These are phyloP conservation scores for Ornithoptera priamus DNA, from an alignment of 2,888 invertebrate genomes.

Conservation along the genomic window DNA sequence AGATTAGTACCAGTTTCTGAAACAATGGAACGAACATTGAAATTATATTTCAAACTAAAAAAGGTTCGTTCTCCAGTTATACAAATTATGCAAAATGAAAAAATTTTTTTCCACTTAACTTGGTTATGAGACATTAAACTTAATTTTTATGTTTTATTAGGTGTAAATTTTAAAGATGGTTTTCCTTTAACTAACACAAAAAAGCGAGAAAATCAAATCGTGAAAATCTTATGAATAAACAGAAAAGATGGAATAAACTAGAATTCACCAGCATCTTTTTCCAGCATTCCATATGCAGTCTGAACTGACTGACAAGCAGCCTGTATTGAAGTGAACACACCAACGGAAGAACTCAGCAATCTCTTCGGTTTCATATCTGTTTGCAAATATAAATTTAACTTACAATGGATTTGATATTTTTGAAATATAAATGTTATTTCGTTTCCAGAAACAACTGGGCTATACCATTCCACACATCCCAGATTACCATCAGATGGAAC, in stretches of 20 bases:
- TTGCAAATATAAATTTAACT: neutral
- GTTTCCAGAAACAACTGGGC: neutral
- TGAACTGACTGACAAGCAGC: conserved; percentile 13
- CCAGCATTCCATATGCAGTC: conserved; percentile 5
- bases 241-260: neutral
- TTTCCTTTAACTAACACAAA: too few species aligned
- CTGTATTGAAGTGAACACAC: conserved; percentile 14
- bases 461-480: too few species aligned
- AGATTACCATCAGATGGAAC: too few species aligned
- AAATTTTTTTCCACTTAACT: too few species aligned
- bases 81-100: too few species aligned
- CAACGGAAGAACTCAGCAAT: conserved; percentile 6
- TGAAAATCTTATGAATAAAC: too few species aligned
- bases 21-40: neutral
- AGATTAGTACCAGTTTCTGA: conserved; percentile 3
- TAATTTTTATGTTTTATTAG: too few species aligned
- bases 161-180: too few species aligned
- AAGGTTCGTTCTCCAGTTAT: neutral
- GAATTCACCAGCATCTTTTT: conserved; percentile 9
- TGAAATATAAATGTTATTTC: neutral
- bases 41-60: neutral
- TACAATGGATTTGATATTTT: neutral
- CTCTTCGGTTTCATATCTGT: neutral
- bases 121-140: too few species aligned
- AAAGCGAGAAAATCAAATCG: too few species aligned